phyloP scores from a whole-genome alignment of 37 sponge, comb jelly and placozoan species.

The Aplysina aerophoba region DNA sequence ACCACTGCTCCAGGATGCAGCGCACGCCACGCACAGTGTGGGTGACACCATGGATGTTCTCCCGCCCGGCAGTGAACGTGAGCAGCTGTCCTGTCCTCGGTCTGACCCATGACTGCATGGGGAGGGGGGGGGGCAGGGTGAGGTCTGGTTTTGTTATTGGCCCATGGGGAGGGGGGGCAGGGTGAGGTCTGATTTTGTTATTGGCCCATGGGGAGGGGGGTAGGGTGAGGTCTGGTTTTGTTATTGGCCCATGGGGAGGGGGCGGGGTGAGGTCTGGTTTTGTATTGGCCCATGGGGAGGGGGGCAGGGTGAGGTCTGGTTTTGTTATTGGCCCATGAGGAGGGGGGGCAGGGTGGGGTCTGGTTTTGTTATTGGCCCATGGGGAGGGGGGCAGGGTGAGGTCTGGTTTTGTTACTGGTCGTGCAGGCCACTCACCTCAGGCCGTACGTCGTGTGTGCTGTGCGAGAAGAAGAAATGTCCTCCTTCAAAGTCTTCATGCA shows the following conservation, averaged over 20 bases:
- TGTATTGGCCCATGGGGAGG: too few species aligned
- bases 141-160: background rate
- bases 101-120: background rate
- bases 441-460: background rate
- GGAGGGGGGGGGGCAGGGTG: background rate
- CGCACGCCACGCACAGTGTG: conserved; percentile 2
- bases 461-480: conserved; percentile 31
- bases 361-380: too few species aligned
- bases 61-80: conserved; percentile 21
- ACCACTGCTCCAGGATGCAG: conserved; percentile 30
- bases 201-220: background rate
- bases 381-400: too few species aligned
- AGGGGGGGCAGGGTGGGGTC: too few species aligned
- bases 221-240: background rate
- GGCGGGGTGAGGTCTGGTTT: too few species aligned
- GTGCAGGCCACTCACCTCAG: background rate
- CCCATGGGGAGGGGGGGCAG: background rate
- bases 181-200: background rate
- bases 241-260: background rate
- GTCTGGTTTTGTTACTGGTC: too few species aligned
- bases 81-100: background rate
- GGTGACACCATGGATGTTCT: conserved; percentile 29
- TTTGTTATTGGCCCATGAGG: too few species aligned
- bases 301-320: too few species aligned
- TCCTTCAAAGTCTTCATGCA: conserved; percentile 21